Evolutionary conservation across 64 coral and sea anemone species (phyloP), one percentile per base, ranked within the genome.

Genomic region (Stichodactyla mertensii): DNA sequence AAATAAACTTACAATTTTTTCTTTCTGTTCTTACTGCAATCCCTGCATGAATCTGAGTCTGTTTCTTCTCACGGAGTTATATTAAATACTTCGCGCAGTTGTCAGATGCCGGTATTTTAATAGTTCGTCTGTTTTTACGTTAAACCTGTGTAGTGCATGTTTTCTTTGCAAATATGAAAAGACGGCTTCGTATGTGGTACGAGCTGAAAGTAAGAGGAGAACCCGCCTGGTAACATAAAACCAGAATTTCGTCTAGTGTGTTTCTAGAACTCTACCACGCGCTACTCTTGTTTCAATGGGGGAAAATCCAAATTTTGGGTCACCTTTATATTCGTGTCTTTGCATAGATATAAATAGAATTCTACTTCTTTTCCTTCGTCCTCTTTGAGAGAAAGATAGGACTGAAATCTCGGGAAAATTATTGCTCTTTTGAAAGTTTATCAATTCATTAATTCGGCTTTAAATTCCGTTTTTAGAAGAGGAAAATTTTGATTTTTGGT

Each of bases 31-130:
- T 31, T 24, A 22, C 66, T 13, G 23, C 23, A 31, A 11, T 31
- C 6, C 26, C 4, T 11, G 11, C 24, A 31, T 74, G 36, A 45
- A 31, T 74, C 10, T 74, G 9, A 10, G 69, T 31, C 4, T 74
- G 69, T 74, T 74, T 74, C 4, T 2, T 23, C 69, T 27, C 36
- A 74, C 69, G 69, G 24, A 27, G 22, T 74, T 31, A 23, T 4
- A 2, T 31, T 74, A 23, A 74, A 74, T 31, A 31, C 69, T 23
- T 27, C 26, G n/a, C 69, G 69, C 26, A 74, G 23, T 74, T 74
- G 24, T 31, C 69, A 74, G 69, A 27, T 74, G 69, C 69, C 69
- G 24, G 69, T 23, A 74, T 74, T 74, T 74, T 74, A 74, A 28
- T 27, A 23, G 69, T 23, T 74, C 23, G n/a, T 74, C 69, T 74